Evolutionary conservation across 2,113 vertebrate genomes (phyloP).

Genomic region (Atherinomorus stipes): DNA sequence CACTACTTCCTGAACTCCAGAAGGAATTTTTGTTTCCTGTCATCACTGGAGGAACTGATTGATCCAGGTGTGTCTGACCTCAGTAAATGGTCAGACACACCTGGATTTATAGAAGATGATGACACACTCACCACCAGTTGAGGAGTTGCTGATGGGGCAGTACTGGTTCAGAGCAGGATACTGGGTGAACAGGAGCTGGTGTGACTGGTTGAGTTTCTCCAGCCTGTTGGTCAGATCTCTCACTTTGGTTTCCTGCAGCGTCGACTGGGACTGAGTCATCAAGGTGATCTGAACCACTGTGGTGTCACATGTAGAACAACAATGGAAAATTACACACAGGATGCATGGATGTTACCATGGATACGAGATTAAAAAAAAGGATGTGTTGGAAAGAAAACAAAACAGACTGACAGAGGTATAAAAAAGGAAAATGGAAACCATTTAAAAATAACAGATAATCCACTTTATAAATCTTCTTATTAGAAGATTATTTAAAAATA

Average conservation of each 20-base stretch:
- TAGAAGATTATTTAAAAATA: too few species aligned
- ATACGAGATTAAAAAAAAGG: constrained; percentile 20
- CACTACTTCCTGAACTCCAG: too few species aligned
- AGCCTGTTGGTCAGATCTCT: constrained; percentile 38
- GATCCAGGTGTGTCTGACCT: too few species aligned
- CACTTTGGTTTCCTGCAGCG: constrained; percentile 39
- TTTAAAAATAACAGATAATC: too few species aligned
- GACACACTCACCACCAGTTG: constrained; percentile 40
- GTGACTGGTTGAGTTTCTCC: constrained; percentile 50
- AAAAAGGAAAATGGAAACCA: too few species aligned
- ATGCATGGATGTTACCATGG: constrained; percentile 35
- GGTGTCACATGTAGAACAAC: constrained; percentile 7
- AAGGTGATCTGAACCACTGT: constrained; percentile 52
- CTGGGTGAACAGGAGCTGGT: constrained; percentile 53
- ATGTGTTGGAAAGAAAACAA: constrained; percentile 14
- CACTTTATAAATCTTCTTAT: too few species aligned
- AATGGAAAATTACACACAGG: neutral
- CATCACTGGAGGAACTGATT: too few species aligned
- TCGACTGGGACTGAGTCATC: constrained; percentile 33
- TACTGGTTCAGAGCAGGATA: constrained; percentile 63
- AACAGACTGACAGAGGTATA: constrained; percentile 9
- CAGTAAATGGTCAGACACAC: too few species aligned
- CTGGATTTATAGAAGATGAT: neutral
- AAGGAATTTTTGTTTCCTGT: too few species aligned
- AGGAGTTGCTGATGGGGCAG: constrained; percentile 46